Percentiles rank a stretch among this genome's conserved stretches.
These are phyloP conservation scores for Congeria kusceri DNA, from an alignment of 2,888 invertebrate genomes.

Conservation along the genomic window DNA sequence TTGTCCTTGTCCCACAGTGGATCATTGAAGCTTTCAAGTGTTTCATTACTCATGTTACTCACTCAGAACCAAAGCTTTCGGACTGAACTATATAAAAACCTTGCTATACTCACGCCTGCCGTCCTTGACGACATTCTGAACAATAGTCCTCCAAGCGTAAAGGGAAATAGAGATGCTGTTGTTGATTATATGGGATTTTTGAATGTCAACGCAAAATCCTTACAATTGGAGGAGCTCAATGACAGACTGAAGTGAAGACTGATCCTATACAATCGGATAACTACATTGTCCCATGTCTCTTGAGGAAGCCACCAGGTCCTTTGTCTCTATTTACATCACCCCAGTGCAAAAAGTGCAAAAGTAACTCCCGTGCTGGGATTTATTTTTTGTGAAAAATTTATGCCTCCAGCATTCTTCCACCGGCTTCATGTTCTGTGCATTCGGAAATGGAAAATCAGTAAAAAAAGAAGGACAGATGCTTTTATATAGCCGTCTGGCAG, in stretches of 20 bases:
- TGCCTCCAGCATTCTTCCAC: conserved; percentile 57
- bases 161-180: conserved; percentile 17
- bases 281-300: conserved; percentile 49
- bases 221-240: not conserved
- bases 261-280: conserved; percentile 7
- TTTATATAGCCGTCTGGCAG: conserved; percentile 44
- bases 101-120: conserved; percentile 22
- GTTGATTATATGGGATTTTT: conserved; percentile 43
- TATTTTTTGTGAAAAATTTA: conserved; percentile 39
- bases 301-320: conserved; percentile 2
- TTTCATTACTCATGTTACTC: conserved; percentile 35
- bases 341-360: not conserved
- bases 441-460: conserved; percentile 19
- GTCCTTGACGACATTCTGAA: conserved; percentile 36
- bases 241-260: not conserved
- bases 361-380: conserved; percentile 44
- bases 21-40: conserved; percentile 57
- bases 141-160: conserved; percentile 12
- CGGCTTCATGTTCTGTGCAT: conserved; percentile 54
- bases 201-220: conserved; percentile 37
- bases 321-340: not conserved
- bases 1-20: conserved; percentile 57
- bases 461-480: not conserved
- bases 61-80: conserved; percentile 28
- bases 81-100: conserved; percentile 21